A percentile compares a stretch with the other conserved stretches of the same genome.
Evolutionary conservation across 2,113 vertebrate species (phyloP).

Genomic region (Aegotheles bennettii): DNA sequence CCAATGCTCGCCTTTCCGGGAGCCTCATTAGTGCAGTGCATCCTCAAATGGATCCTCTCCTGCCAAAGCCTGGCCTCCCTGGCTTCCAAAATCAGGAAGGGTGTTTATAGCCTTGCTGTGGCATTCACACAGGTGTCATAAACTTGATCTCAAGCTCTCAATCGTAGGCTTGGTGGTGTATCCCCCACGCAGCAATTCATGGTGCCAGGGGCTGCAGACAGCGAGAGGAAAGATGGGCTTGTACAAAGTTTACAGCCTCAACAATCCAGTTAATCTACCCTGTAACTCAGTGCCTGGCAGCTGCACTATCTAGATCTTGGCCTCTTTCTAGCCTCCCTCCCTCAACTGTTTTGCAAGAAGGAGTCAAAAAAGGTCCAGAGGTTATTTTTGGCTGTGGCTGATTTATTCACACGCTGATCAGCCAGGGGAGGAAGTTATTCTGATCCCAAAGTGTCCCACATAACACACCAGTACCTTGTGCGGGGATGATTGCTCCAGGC

Average conservation of each 20-base stretch:
- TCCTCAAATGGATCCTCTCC: neutral
- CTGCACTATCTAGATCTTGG: neutral
- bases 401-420: neutral
- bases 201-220: neutral
- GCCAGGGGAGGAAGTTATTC: constrained; percentile 22
- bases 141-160: neutral
- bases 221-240: neutral
- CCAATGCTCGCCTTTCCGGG: neutral
- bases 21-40: neutral
- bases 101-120: neutral
- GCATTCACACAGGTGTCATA: neutral
- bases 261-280: neutral
- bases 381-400: constrained; percentile 37
- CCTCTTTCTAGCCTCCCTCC: neutral
- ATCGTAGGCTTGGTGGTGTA: neutral
- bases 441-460: constrained; percentile 45
- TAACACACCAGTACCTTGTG: neutral
- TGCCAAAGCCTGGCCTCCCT: neutral
- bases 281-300: neutral
- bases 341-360: neutral
- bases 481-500: neutral
- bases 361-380: neutral
- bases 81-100: neutral
- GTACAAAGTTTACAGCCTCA: neutral
- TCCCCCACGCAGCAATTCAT: neutral